Percentiles rank a stretch among this genome's conserved stretches.
Conservation (phyloP, 2,888 invertebrate species). For the Tortrix viridana region DNA sequence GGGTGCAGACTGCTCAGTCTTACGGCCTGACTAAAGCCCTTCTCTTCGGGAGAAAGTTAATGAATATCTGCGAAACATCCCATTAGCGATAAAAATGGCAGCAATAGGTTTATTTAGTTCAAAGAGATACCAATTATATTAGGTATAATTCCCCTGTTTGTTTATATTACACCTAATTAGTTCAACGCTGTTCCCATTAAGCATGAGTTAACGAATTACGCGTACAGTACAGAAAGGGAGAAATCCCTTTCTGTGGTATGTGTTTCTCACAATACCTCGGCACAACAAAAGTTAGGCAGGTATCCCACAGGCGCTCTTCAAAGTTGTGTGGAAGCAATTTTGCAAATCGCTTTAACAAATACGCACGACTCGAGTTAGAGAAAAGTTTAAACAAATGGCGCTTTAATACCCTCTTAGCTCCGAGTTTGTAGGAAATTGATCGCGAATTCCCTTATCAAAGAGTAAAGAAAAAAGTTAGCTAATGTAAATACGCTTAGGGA, state of each 20-base stretch:
- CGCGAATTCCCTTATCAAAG: slow-evolving; percentile 47
- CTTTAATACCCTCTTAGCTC: slow-evolving; percentile 57
- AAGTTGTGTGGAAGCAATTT: slow-evolving; percentile 61
- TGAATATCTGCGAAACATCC: slow-evolving; percentile 12
- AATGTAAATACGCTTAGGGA: slow-evolving; percentile 7
- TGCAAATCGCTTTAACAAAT: slow-evolving; percentile 63
- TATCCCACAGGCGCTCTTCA: slow-evolving; percentile 49
- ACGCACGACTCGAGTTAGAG: slow-evolving; percentile 58
- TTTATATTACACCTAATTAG: no score
- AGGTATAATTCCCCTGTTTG: no score
- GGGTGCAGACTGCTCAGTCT: slow-evolving; percentile 32
- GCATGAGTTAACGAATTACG: slow-evolving; percentile 12
- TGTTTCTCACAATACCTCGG: slow-evolving; percentile 56
- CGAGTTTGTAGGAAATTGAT: slow-evolving; percentile 57
- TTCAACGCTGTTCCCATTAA: no score
- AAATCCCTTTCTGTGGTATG: no score
- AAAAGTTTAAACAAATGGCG: slow-evolving; percentile 62
- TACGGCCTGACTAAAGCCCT: slow-evolving; percentile 15
- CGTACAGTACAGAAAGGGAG: no score
- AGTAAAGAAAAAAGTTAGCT: slow-evolving; percentile 16
- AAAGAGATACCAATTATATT: no score
- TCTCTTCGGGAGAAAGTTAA: slow-evolving; percentile 13
- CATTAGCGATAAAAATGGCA: slow-evolving; percentile 4
- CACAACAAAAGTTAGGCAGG: slow-evolving; percentile 56
- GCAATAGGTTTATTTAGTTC: not conserved